Base-by-base conservation (phyloP, 2,797 vertebrate species). In the Limosa lapponica region DNA sequence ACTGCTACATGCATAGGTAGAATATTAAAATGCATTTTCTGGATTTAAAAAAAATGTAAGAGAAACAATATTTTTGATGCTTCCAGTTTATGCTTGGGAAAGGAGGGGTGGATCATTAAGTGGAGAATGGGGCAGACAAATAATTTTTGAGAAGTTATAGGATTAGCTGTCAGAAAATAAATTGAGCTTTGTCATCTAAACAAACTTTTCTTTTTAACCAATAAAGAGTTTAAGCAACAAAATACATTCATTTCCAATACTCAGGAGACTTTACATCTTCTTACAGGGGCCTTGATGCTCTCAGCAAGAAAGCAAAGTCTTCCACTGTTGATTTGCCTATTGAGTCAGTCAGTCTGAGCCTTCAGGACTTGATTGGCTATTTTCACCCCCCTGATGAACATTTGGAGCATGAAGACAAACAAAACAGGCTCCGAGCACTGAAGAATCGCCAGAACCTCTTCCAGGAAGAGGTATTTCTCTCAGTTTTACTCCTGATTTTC, bases 361-460 rank as follows among this genome's bases (percentile, higher is more conserved):
- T 99, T 78, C 98, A 98, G 96, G 99, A 99, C 95, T 97, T 99
- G 86, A 99, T 99, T 59, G 99, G 99, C 71, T 99, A 99, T 97
- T 99, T 99, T 95, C 99, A 99, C 36, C 99, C 98, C 0, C 99
- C 99, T 1, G 99, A 98, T 8, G 99, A 99, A n/a, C 99, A 99
- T 82, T 95, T 99, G 93, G 99, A 99, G 75, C 99, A 99, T 1
- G 99, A 99, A 95, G 99, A 99, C 92, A 99, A 99, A 71, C 99
- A 99, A 98, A 99, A 99, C 97, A 97, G 99, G 13, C 98, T 99
- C 39, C 97, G 99, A 88, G 99, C 99, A n/a, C 97, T 99, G 88
- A 99, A 99, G 98, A 99, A 99, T 91, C 97, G 99, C 27, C 99
- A 99, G 97, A 99, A 99, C 94, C 99, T 99, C 93, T 99, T 99